A percentile compares a stretch with the other conserved stretches of the same genome.
These are phyloP conservation scores for Thamnophis sirtalis DNA, from an alignment of 2,113 vertebrate genomes.

Conservation along the genomic window DNA sequence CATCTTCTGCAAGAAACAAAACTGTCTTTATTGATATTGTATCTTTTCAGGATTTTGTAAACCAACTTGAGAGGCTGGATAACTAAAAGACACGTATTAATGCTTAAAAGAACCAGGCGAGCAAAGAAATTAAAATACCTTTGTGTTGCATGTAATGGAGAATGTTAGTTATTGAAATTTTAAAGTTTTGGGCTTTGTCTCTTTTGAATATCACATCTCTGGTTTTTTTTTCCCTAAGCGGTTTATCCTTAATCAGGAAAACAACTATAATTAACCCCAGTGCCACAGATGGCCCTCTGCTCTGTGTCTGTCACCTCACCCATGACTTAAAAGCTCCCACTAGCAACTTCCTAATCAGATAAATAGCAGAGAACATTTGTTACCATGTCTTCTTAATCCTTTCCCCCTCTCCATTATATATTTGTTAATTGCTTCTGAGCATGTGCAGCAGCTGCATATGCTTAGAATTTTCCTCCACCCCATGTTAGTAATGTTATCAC, in stretches of 20 bases:
- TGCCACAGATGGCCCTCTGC: background rate
- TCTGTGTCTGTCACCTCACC: background rate
- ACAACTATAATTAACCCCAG: background rate
- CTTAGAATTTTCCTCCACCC: background rate
- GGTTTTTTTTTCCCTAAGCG: background rate
- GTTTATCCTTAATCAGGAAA: background rate
- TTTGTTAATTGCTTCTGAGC: background rate
- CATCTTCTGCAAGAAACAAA: background rate
- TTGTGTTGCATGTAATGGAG: too few species aligned
- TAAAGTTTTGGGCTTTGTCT: background rate
- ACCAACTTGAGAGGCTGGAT: background rate
- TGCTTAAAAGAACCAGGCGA: background rate
- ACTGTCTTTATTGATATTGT: background rate
- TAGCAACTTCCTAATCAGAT: background rate
- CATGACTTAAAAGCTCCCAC: background rate
- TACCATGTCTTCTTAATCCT: background rate
- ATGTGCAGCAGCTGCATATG: background rate
- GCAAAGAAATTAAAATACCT: too few species aligned
- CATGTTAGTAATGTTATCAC: background rate
- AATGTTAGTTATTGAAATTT: background rate
- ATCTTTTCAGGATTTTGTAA: background rate
- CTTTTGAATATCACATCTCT: background rate
- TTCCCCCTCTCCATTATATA: background rate
- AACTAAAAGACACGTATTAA: background rate
- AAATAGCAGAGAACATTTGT: background rate